These are phyloP conservation scores for Hiodon alosoides DNA, from an alignment of 2,113 vertebrate species.

Conservation along the genomic window DNA sequence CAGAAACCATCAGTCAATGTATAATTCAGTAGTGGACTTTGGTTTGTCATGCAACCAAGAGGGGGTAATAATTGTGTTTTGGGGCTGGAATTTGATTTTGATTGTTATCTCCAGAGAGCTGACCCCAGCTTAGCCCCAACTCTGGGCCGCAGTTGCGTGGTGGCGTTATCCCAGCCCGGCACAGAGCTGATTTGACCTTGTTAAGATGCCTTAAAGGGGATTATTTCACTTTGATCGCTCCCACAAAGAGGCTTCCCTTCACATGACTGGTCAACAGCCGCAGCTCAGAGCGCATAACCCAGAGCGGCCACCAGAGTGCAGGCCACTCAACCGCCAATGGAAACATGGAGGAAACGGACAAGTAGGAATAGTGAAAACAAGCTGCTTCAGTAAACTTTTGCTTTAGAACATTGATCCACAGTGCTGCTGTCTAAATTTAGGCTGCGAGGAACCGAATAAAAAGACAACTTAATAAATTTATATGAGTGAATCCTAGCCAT, in stretches of 20 bases:
- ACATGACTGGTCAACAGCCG: neutral
- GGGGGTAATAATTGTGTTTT: neutral
- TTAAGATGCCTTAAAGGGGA: neutral
- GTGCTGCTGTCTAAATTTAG: too few relatives aligned
- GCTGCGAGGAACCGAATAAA: too few relatives aligned
- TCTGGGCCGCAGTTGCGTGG: neutral
- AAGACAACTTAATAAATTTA: too few relatives aligned
- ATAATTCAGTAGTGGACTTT: neutral
- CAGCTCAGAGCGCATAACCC: too few relatives aligned
- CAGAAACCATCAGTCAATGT: too few relatives aligned
- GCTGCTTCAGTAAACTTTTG: too few relatives aligned
- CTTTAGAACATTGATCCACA: too few relatives aligned
- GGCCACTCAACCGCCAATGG: too few relatives aligned
- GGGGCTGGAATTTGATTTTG: neutral
- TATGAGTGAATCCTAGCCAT: too few relatives aligned
- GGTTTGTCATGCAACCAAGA: neutral
- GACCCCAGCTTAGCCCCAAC: slow-evolving; percentile 1
- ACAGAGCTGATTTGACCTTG: neutral
- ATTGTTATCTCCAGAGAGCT: neutral
- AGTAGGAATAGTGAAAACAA: too few relatives aligned
- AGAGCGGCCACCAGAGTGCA: too few relatives aligned
- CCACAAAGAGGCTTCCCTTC: neutral
- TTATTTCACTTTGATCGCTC: slow-evolving; percentile 8
- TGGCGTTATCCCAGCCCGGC: neutral
- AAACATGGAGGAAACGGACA: too few relatives aligned